A percentile compares a stretch with the other conserved stretches of the same genome.
Evolutionary conservation across 30 jellyfish, hydroid and myxozoan species (phyloP).

Genomic region (Aurelia sp.): DNA sequence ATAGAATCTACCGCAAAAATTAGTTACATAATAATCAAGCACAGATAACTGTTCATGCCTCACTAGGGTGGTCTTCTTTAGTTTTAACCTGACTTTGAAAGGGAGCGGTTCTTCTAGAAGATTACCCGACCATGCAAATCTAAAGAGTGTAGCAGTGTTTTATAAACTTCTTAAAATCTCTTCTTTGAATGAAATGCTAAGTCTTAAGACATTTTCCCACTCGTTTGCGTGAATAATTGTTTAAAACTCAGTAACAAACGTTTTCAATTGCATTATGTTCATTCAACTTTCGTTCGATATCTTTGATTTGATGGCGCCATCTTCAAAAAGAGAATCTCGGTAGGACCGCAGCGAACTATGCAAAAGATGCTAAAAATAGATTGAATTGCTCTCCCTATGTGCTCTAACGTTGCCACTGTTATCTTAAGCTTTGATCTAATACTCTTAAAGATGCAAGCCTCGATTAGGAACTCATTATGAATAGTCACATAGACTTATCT

Average conservation of each 20-base stretch:
- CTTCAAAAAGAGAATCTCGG: no score
- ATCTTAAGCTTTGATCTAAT: not conserved
- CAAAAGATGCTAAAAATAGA: no score
- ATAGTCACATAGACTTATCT: no score
- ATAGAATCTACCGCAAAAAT: slow-evolving; percentile 4
- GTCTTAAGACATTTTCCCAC: not conserved
- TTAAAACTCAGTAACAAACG: slow-evolving; percentile 10
- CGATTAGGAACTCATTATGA: no score
- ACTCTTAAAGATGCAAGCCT: no score
- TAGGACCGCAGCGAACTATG: no score
- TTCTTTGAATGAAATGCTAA: not conserved
- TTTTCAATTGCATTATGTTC: slow-evolving; percentile 6
- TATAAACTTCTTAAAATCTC: slow-evolving; percentile 11
- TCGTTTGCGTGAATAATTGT: not conserved
- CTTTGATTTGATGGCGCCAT: no score
- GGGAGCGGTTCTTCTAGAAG: slow-evolving; percentile 34
- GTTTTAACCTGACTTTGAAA: not conserved
- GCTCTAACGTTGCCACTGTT: slow-evolving; percentile 5
- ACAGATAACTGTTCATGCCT: slow-evolving; percentile 21
- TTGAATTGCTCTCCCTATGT: no score
- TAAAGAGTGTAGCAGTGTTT: slow-evolving; percentile 34
- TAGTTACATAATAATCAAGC: not conserved
- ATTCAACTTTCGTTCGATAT: not conserved
- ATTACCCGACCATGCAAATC: not conserved
- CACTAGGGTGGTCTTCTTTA: slow-evolving; percentile 51